A percentile compares a stretch with the other conserved stretches of the same genome.
Evolutionary conservation across 1,140 invertebrate species (phyloP).

Genomic region (Pentalonia nigronervosa): DNA sequence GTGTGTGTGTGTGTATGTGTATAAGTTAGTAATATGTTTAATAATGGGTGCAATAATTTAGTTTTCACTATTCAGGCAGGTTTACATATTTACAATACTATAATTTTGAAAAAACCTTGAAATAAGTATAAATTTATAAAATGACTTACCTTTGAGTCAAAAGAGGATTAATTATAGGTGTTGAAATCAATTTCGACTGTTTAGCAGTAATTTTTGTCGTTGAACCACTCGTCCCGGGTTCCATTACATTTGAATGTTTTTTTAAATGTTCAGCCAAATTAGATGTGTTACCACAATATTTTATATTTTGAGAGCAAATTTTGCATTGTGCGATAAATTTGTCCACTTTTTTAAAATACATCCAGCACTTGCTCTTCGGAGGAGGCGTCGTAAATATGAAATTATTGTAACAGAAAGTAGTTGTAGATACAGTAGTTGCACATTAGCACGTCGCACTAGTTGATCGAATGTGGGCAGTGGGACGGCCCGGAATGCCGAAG

Average conservation of each 20-base stretch:
- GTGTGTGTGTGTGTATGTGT: too few species aligned
- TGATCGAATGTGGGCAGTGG: neutral
- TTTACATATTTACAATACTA: too few species aligned
- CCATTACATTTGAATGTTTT: slow-evolving; percentile 6
- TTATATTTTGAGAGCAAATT: slow-evolving; percentile 16
- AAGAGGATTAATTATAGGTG: slow-evolving; percentile 22
- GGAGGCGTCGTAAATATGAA: too few species aligned
- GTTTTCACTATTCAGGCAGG: too few species aligned
- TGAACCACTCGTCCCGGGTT: neutral
- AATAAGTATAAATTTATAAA: neutral
- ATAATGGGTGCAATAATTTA: too few species aligned
- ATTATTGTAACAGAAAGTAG: too few species aligned
- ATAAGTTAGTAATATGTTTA: too few species aligned
- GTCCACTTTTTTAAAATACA: slow-evolving; percentile 40
- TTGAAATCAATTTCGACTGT: slow-evolving; percentile 9
- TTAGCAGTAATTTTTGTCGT: neutral
- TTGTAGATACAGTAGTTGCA: too few species aligned
- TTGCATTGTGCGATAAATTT: slow-evolving; percentile 27
- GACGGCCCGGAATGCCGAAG: neutral
- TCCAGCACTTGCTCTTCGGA: neutral
- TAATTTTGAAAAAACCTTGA: neutral
- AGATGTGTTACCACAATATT: slow-evolving; percentile 44
- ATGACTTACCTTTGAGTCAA: neutral
- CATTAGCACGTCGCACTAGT: too few species aligned
- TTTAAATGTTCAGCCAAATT: slow-evolving; percentile 29